A percentile compares a stretch with the other conserved stretches of the same genome.
Evolutionary conservation across 2,797 vertebrate species (phyloP).

Genomic region (Acridotheres tristis): DNA sequence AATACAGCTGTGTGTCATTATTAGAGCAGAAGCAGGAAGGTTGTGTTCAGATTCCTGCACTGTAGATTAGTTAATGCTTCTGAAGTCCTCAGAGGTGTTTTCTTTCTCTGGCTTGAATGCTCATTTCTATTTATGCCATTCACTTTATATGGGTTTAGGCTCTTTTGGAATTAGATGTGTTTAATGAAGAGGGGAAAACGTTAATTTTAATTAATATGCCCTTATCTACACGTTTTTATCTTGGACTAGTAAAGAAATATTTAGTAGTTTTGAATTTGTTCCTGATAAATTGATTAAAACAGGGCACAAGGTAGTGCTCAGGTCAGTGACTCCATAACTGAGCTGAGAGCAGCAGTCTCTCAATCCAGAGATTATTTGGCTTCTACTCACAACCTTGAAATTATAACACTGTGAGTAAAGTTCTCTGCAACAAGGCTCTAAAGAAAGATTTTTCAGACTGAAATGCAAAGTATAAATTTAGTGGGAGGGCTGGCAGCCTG

Average conservation of each 20-base stretch:
- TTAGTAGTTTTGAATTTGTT: background rate
- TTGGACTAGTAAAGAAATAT: background rate
- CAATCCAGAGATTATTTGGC: background rate
- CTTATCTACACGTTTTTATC: background rate
- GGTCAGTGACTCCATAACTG: background rate
- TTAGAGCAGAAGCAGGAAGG: background rate
- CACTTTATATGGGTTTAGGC: background rate
- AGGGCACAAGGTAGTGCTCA: background rate
- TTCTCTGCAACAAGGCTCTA: background rate
- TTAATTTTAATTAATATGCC: background rate
- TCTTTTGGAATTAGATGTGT: background rate
- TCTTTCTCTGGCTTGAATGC: background rate
- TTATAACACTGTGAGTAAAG: background rate
- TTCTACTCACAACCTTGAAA: background rate
- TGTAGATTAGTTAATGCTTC: background rate
- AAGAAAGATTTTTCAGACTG: background rate
- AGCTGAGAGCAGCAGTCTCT: background rate
- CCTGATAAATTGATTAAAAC: background rate
- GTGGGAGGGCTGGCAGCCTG: background rate
- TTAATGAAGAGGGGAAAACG: background rate
- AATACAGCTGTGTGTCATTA: constrained; percentile 6
- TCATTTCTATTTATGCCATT: background rate
- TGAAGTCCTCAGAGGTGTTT: background rate
- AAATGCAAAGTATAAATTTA: background rate
- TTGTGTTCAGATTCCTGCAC: background rate